Conservation (phyloP, 2,113 vertebrate species). For the Dermatemys mawii region DNA sequence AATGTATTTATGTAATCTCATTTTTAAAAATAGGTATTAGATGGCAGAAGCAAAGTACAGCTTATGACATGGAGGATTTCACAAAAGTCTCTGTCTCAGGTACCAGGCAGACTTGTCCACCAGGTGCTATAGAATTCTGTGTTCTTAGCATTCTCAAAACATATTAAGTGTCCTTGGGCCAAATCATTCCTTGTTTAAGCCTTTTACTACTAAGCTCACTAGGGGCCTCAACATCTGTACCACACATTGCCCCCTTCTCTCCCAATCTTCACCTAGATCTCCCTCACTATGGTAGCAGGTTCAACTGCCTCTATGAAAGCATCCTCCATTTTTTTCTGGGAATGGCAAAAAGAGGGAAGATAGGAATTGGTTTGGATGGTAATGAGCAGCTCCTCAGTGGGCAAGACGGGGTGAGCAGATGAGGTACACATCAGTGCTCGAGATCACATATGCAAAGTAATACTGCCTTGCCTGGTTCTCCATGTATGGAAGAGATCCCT, state of each 20-base stretch:
- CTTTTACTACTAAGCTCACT: neutral
- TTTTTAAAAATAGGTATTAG: neutral
- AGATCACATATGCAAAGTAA: neutral
- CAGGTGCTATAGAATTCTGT: neutral
- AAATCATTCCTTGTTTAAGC: neutral
- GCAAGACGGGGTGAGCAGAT: neutral
- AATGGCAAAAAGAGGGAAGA: neutral
- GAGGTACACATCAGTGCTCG: no score
- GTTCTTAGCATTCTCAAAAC: neutral
- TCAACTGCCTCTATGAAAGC: neutral
- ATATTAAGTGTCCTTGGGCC: neutral
- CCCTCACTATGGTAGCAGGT: neutral
- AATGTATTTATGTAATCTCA: neutral
- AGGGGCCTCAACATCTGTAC: neutral
- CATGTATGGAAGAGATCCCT: neutral
- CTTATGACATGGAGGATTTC: neutral
- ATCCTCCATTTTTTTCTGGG: neutral
- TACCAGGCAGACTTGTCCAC: neutral
- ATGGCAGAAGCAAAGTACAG: neutral
- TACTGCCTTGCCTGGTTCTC: neutral
- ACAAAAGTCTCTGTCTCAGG: neutral
- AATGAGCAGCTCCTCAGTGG: neutral
- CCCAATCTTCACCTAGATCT: neutral
- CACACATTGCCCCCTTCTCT: neutral
- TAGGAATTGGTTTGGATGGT: neutral